Evolutionary conservation across 2,888 invertebrate genomes (phyloP).

Genomic region (Andrena marginata): DNA sequence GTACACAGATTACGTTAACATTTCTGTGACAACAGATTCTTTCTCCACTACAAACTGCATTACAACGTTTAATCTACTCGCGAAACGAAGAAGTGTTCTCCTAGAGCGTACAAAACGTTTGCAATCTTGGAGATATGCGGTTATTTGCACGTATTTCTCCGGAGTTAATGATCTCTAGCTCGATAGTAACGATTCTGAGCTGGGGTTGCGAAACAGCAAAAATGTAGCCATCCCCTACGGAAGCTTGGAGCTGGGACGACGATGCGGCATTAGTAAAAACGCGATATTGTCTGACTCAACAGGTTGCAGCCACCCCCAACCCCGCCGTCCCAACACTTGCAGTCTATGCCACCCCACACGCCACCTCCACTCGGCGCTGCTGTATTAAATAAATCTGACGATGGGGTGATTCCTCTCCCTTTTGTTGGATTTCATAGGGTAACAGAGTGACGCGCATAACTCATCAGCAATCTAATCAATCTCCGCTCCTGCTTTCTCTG

Average conservation of each 20-base stretch:
- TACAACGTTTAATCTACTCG: neutral
- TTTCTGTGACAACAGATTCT: no score
- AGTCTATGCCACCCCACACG: constrained; percentile 66
- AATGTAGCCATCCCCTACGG: constrained; percentile 63
- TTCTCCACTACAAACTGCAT: no score
- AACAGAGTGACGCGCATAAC: constrained; percentile 57
- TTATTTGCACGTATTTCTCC: constrained; percentile 56
- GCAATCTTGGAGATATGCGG: neutral
- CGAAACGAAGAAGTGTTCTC: neutral
- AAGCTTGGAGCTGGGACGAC: constrained; percentile 65
- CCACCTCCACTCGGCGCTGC: constrained; percentile 70
- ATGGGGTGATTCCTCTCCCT: constrained; percentile 78
- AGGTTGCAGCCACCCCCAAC: constrained; percentile 78
- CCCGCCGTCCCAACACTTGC: constrained; percentile 57
- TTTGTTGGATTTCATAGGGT: constrained; percentile 59
- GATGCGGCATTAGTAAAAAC: constrained; percentile 83
- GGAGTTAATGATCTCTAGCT: constrained; percentile 60
- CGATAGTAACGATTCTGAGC: constrained; percentile 62
- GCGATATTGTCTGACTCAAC: constrained; percentile 84
- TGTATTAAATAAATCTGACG: constrained; percentile 82
- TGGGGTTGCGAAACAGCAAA: constrained; percentile 61
- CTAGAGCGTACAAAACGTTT: neutral
- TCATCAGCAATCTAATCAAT: constrained; percentile 70
- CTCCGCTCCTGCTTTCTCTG: neutral
- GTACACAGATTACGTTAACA: no score